phyloP scores from a whole-genome alignment of 1,140 invertebrate genomes.

The Tetragonula clypearis region DNA sequence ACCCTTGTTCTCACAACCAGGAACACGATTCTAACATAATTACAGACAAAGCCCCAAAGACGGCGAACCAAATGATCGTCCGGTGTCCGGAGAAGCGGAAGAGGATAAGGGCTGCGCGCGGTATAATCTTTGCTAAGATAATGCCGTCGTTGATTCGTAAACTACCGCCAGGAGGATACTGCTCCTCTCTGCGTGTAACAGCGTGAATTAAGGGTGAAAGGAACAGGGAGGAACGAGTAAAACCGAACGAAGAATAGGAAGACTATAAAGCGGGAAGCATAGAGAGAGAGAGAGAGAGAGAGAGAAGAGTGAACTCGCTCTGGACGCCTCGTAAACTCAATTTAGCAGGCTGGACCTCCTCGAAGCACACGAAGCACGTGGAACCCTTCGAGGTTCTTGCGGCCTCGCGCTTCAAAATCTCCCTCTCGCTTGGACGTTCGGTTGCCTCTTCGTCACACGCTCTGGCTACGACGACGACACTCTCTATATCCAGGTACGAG shows the following conservation, averaged over 20 bases:
- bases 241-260: constrained; percentile 54
- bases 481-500: constrained; percentile 63
- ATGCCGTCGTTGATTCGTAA: constrained; percentile 54
- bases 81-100: constrained; percentile 40
- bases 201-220: constrained; percentile 54
- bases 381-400: constrained; percentile 35
- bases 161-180: constrained; percentile 54
- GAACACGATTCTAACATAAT: constrained; percentile 20
- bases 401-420: constrained; percentile 4
- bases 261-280: constrained; percentile 55
- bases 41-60: constrained; percentile 19
- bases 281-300: constrained; percentile 8
- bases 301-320: constrained; percentile 19
- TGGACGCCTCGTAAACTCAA: constrained; percentile 77
- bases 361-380: constrained; percentile 65
- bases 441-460: not conserved
- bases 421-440: constrained; percentile 19
- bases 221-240: constrained; percentile 1
- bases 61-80: not conserved
- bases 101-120: constrained; percentile 42
- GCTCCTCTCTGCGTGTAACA: constrained; percentile 16
- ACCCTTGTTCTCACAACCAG: not conserved
- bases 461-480: not conserved
- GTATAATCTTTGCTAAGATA: constrained; percentile 64
- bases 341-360: constrained; percentile 78